Evolutionary conservation across 2,888 invertebrate genomes (phyloP).

Genomic region (Stegophylla sp.): DNA sequence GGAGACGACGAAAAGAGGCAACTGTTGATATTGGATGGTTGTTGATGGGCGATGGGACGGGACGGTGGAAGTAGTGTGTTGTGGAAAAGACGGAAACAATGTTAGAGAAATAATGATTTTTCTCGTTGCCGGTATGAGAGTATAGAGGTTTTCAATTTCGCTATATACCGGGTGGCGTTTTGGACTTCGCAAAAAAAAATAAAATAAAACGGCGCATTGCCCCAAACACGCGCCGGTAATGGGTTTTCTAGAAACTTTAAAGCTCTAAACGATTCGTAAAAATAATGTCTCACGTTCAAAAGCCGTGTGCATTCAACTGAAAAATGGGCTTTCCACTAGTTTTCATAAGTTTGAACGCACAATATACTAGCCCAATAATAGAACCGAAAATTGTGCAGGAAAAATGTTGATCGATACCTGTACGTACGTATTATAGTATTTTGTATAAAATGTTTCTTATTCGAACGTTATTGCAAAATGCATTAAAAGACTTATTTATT

Average conservation of each 20-base stretch:
- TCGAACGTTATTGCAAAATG: no score
- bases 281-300: constrained; percentile 44
- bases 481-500: no score
- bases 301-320: constrained; percentile 35
- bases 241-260: constrained; percentile 38
- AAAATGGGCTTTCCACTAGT: constrained; percentile 25
- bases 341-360: neutral
- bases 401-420: neutral
- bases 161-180: constrained; percentile 25
- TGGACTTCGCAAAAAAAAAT: constrained; percentile 6
- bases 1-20: constrained; percentile 31
- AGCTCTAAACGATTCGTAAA: constrained; percentile 40
- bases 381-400: neutral
- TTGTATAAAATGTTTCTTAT: no score
- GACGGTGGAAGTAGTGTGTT: neutral
- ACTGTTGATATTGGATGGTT: constrained; percentile 46
- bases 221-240: constrained; percentile 28
- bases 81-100: constrained; percentile 40
- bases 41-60: neutral
- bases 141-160: constrained; percentile 51
- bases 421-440: no score
- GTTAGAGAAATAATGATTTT: constrained; percentile 53
- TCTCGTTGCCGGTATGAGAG: constrained; percentile 40
- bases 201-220: neutral
- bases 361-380: neutral